phyloP scores from a whole-genome alignment of 2,888 invertebrate species.

The Tachystola acroxantha region DNA sequence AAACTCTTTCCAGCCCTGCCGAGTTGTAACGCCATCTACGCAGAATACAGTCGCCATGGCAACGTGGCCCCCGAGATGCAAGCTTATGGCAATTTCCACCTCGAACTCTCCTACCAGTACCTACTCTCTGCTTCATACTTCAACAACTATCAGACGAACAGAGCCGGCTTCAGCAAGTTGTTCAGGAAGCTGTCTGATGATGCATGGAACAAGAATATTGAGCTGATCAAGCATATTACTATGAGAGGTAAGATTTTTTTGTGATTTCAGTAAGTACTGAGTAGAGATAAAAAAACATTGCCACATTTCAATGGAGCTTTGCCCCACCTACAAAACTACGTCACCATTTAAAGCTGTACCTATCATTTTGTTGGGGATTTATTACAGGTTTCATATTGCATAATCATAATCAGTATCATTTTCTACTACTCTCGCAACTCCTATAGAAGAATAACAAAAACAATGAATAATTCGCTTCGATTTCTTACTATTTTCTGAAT shows the following conservation, averaged over 20 bases:
- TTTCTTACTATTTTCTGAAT: too few species aligned
- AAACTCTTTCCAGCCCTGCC: too few species aligned
- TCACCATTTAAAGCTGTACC: too few species aligned
- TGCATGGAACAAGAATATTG: slow-evolving; percentile 85
- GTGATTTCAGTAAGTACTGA: neutral
- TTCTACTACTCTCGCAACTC: too few species aligned
- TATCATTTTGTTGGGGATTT: too few species aligned
- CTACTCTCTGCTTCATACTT: slow-evolving; percentile 86
- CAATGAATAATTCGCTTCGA: too few species aligned
- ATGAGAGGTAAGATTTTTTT: slow-evolving; percentile 81
- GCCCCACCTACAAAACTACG: too few species aligned
- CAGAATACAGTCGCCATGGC: slow-evolving; percentile 73
- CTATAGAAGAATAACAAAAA: too few species aligned
- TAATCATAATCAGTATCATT: too few species aligned
- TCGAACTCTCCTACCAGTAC: slow-evolving; percentile 86
- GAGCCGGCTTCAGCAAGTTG: slow-evolving; percentile 86
- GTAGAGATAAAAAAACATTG: neutral
- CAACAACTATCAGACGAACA: slow-evolving; percentile 85
- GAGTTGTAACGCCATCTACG: slow-evolving; percentile 82
- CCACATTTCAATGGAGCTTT: too few species aligned
- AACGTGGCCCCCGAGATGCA: slow-evolving; percentile 55
- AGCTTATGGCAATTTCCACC: slow-evolving; percentile 81
- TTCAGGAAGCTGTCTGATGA: slow-evolving; percentile 86
- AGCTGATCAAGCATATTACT: slow-evolving; percentile 87
- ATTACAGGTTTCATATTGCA: too few species aligned